Base-by-base conservation (phyloP, 2,888 invertebrate genomes). In the Ormyrus pomaceus region DNA sequence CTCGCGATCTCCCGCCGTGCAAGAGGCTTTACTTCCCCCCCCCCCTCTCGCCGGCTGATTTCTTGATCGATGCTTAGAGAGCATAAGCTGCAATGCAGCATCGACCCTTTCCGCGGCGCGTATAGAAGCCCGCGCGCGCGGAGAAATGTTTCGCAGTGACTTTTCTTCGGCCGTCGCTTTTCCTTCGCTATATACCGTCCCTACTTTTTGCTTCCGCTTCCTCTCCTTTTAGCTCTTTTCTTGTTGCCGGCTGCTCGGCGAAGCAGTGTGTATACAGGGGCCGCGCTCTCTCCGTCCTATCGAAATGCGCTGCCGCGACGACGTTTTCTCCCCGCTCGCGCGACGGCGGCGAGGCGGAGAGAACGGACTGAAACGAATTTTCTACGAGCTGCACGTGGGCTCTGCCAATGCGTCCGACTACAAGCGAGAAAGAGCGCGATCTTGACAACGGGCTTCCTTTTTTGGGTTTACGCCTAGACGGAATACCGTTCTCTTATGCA, bases 41-140 rank as follows among this genome's bases (percentile, higher is more conserved):
- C 4, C 8, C 45, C 4, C 13, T 46, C 61, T 68, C 76, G 68
- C 68, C 71, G 34, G 34, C 4, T 34, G 71, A 77, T 77, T 64
- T 58, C 71, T 34, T 71, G 77, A 77, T 71, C 77, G 66, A 71
- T 53, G 76, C 53, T 53, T 46, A 55, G 77, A 8, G 19, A 19
- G 58, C 19, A 56, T n/a, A 53, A 45, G 69, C 73, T 68, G 70
- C 79, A 70, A 69, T 79, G 79, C 79, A 64, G 70, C 55, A 73
- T 73, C 65, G 55, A 56, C n/a, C 66, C 58, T 50, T 66, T 74
- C 51, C 66, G 19, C 34, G 34, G 3, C 34, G 34, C 34, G 4
- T 2, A 4, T 34, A 3, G 34, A 34, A 34, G 0, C 34, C 3
- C 4, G 34, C 34, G 34, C 34, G 19, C 19, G 34, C 34, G 34